phyloP scores from a whole-genome alignment of 2,797 vertebrate genomes.

The Echeneis naucrates region DNA sequence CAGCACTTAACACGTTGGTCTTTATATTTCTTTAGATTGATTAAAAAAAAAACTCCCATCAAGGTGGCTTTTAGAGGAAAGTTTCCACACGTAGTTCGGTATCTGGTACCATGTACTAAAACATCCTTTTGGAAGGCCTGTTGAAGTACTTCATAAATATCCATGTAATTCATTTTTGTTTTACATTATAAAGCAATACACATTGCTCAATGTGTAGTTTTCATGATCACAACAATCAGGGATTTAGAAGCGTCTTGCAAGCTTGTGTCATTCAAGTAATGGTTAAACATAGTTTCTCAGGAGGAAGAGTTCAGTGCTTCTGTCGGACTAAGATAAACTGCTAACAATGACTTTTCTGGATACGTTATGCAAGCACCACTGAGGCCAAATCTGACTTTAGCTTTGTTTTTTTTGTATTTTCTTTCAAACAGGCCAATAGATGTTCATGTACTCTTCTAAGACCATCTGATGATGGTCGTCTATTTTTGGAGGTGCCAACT shows the following conservation, averaged over 20 bases:
- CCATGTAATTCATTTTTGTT: neutral
- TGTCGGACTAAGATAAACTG: neutral
- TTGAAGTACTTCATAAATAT: slow-evolving; percentile 12
- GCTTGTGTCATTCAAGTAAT: slow-evolving; percentile 12
- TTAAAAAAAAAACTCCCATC: slow-evolving; percentile 23
- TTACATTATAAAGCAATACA: neutral
- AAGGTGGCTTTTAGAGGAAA: slow-evolving; percentile 26
- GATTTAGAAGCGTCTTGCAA: slow-evolving; percentile 12
- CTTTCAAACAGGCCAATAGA: neutral
- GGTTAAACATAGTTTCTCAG: slow-evolving; percentile 2
- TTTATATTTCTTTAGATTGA: slow-evolving; percentile 36
- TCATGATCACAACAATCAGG: slow-evolving; percentile 15
- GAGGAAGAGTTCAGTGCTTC: slow-evolving; percentile 2
- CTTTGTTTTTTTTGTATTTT: neutral
- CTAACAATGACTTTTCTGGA: slow-evolving; percentile 3
- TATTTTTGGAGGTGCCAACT: neutral
- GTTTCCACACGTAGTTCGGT: slow-evolving; percentile 18
- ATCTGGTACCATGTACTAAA: slow-evolving; percentile 17
- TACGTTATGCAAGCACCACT: slow-evolving; percentile 45
- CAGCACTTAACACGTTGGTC: slow-evolving; percentile 51
- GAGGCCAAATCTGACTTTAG: slow-evolving; percentile 22
- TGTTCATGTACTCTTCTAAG: neutral
- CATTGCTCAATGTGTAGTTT: neutral
- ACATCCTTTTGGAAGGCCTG: slow-evolving; percentile 12
- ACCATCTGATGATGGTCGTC: slow-evolving; percentile 8